Percentiles rank a stretch among this genome's conserved stretches.
These are phyloP conservation scores for Alauda arvensis DNA, from an alignment of 2,797 vertebrate genomes.

Conservation along the genomic window DNA sequence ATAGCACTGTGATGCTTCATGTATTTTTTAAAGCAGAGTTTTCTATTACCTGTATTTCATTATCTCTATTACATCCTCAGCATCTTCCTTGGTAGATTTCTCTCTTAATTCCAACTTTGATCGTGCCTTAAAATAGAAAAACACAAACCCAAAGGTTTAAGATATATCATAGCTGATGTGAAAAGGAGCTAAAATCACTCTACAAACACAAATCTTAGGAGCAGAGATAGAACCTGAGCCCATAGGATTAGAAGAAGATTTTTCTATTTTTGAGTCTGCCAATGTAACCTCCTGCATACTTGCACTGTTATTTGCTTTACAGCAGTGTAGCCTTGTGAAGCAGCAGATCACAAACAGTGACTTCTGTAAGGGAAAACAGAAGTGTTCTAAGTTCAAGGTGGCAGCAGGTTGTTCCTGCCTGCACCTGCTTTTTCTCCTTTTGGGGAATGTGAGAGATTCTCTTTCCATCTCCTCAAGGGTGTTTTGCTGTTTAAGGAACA, in stretches of 20 bases:
- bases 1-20: not conserved
- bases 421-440: not conserved
- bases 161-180: not conserved
- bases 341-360: not conserved
- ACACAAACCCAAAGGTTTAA: not conserved
- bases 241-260: not conserved
- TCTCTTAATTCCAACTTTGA: conserved; percentile 92
- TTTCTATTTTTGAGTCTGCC: not conserved
- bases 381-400: not conserved
- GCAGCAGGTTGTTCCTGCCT: not conserved
- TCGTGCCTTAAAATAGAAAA: conserved; percentile 79
- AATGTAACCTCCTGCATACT: not conserved
- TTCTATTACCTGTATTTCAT: conserved; percentile 93
- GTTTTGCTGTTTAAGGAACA: not conserved
- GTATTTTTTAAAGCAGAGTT: not conserved
- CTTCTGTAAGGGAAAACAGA: not conserved
- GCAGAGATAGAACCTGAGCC: not conserved
- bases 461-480: not conserved
- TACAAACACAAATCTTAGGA: not conserved
- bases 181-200: not conserved
- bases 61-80: conserved; percentile 94
- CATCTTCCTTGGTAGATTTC: conserved; percentile 85
- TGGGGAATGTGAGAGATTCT: not conserved
- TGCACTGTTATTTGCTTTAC: not conserved
- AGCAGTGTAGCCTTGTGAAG: not conserved